These are phyloP conservation scores for Erebia palarica DNA, from an alignment of 2,888 invertebrate genomes.

Conservation along the genomic window DNA sequence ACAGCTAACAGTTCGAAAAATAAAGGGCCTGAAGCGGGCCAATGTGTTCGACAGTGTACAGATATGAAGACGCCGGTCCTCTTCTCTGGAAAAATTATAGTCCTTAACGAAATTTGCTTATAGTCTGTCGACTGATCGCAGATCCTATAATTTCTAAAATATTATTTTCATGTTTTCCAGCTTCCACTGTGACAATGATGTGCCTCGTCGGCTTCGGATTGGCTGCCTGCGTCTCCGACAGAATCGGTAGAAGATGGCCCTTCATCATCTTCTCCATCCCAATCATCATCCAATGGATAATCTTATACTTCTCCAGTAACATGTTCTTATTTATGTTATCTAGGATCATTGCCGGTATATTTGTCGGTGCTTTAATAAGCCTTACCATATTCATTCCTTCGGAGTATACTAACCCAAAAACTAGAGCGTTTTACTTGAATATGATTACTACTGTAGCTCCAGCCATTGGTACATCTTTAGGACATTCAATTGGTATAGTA, in stretches of 20 bases:
- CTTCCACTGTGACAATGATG: not conserved
- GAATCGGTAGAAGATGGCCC: conserved; percentile 23
- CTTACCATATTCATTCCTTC: conserved; percentile 40
- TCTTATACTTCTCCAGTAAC: conserved; percentile 39
- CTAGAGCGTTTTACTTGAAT: conserved; percentile 41
- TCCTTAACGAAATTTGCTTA: too few species aligned
- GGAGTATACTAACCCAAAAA: conserved; percentile 44
- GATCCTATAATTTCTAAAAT: too few species aligned
- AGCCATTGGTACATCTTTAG: conserved; percentile 38
- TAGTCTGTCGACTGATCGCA: too few species aligned
- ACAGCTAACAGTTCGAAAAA: too few species aligned
- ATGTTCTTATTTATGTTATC: conserved; percentile 41
- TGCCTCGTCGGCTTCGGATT: not conserved
- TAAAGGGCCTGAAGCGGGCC: too few species aligned
- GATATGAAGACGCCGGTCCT: too few species aligned
- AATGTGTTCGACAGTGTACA: too few species aligned
- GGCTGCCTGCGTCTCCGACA: conserved; percentile 11
- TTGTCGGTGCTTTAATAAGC: not conserved
- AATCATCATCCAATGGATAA: conserved; percentile 38
- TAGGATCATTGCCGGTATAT: conserved; percentile 43
- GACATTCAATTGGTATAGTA: conserved; percentile 41
- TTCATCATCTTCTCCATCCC: conserved; percentile 17
- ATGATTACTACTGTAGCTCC: conserved; percentile 39
- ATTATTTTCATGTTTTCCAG: conserved; percentile 6
- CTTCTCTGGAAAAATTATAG: too few species aligned